phyloP scores from a whole-genome alignment of 35 echinoderm and acorn worm genomes.

The Lytechinus pictus region DNA sequence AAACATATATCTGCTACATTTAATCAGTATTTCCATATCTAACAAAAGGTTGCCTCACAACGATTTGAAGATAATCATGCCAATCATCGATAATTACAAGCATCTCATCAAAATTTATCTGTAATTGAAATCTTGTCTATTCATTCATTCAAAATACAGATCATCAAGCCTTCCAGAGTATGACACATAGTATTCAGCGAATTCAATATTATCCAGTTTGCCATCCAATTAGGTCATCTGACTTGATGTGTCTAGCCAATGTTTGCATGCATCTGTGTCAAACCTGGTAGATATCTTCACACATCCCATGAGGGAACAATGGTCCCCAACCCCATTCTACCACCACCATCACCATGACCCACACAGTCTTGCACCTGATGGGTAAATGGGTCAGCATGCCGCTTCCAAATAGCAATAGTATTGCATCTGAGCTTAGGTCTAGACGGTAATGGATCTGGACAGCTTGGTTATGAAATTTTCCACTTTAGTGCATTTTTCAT shows the following conservation, averaged over 20 bases:
- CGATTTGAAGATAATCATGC: no score
- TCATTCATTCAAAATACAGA: no score
- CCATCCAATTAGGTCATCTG: not conserved
- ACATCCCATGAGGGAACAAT: not conserved
- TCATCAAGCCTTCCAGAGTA: not conserved
- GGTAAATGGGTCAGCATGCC: not conserved
- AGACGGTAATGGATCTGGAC: not conserved
- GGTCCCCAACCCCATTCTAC: not conserved
- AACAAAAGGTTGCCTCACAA: no score
- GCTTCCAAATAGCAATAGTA: not conserved
- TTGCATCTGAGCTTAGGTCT: not conserved
- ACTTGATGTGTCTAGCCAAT: conserved; percentile 10
- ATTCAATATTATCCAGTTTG: not conserved
- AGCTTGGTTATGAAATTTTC: not conserved
- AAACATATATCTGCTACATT: no score
- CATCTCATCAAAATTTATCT: no score
- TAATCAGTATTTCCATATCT: no score
- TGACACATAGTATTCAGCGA: not conserved
- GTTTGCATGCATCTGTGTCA: not conserved
- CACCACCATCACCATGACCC: no score
- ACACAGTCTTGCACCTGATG: not conserved
- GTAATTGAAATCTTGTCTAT: no score
- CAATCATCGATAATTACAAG: no score
- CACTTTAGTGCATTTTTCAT: not conserved
- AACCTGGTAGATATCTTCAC: not conserved